These are phyloP conservation scores for Pygmarrhopalites habei DNA, from an alignment of 1,140 invertebrate genomes.

Conservation along the genomic window DNA sequence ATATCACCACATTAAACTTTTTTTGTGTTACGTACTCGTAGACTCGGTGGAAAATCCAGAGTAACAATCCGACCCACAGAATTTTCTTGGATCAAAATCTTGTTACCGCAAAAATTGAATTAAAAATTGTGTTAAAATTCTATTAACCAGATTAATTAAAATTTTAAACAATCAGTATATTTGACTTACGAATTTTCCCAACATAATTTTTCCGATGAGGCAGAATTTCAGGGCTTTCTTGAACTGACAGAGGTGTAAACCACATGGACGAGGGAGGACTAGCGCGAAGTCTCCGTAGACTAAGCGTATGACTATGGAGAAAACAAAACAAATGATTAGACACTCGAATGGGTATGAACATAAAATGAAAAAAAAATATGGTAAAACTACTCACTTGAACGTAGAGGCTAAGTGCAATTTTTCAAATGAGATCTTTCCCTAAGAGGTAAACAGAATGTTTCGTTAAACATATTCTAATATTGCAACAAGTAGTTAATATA, in stretches of 20 bases:
- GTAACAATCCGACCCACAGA: slow-evolving; percentile 68
- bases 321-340: too few species aligned
- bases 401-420: slow-evolving; percentile 34
- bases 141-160: too few species aligned
- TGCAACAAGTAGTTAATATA: too few species aligned
- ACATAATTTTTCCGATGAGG: slow-evolving; percentile 44
- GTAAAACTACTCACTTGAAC: too few species aligned
- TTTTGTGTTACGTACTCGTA: slow-evolving; percentile 48
- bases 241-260: slow-evolving; percentile 28
- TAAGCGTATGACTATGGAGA: slow-evolving; percentile 35
- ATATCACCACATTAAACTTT: too few species aligned
- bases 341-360: too few species aligned
- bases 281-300: slow-evolving; percentile 18
- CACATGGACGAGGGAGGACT: slow-evolving; percentile 26
- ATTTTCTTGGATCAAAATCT: slow-evolving; percentile 61
- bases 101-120: too few species aligned
- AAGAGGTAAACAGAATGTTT: slow-evolving; percentile 1
- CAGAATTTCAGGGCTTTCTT: slow-evolving; percentile 28
- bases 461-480: too few species aligned
- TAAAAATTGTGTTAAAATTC: too few species aligned
- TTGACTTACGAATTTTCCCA: slow-evolving; percentile 54
- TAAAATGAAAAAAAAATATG: too few species aligned
- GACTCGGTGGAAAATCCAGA: slow-evolving; percentile 55
- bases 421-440: slow-evolving; percentile 62
- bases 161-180: too few species aligned